Conservation (phyloP, 2,888 invertebrate genomes). For the Agrotis exclamationis region DNA sequence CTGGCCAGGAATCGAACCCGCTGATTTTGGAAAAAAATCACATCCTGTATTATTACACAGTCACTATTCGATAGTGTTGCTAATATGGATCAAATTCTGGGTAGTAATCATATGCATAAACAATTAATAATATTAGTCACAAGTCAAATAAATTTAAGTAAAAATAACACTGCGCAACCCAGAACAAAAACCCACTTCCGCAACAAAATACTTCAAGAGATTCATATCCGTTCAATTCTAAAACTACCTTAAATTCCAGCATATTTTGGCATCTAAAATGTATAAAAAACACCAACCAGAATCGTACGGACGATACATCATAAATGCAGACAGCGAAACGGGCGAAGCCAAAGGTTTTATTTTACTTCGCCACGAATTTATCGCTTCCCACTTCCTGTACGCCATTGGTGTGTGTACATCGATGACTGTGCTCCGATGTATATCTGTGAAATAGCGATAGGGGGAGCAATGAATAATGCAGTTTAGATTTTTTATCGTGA, state of each 20-base stretch:
- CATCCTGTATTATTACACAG: too few species aligned
- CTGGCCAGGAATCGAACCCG: too few species aligned
- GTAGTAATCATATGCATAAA: too few species aligned
- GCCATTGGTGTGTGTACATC: conserved; percentile 68
- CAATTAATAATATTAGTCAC: too few species aligned
- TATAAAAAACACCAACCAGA: conserved; percentile 50
- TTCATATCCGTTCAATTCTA: not conserved
- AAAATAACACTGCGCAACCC: too few species aligned
- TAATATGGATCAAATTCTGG: too few species aligned
- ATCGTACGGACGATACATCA: conserved; percentile 74
- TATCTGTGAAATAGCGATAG: conserved; percentile 64
- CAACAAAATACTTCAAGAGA: not conserved
- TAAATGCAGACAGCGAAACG: conserved; percentile 81
- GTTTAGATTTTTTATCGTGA: conserved; percentile 46
- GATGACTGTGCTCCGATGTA: conserved; percentile 70
- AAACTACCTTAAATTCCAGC: conserved; percentile 10
- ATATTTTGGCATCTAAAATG: conserved; percentile 52
- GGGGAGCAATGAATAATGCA: conserved; percentile 64
- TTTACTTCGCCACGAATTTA: conserved; percentile 83
- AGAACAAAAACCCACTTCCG: not conserved
- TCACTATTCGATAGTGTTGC: too few species aligned
- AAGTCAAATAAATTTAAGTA: too few species aligned
- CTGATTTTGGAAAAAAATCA: too few species aligned
- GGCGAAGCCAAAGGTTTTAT: conserved; percentile 80
- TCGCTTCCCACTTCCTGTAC: conserved; percentile 79